These are phyloP conservation scores for Steinernema scapterisci DNA, from an alignment of 2,888 invertebrate genomes.

Conservation along the genomic window DNA sequence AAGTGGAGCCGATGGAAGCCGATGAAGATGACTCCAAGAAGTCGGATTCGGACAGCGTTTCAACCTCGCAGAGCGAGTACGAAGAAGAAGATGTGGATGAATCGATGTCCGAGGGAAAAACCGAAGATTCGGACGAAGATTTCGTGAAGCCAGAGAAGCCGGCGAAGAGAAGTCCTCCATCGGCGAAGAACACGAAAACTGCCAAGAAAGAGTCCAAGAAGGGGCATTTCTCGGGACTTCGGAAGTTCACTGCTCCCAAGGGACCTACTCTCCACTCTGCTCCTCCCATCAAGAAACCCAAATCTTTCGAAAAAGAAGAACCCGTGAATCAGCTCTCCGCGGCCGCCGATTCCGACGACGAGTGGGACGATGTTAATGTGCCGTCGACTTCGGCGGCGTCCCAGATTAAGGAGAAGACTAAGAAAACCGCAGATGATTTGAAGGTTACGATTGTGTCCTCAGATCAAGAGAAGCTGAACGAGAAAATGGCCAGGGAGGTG, in stretches of 20 bases:
- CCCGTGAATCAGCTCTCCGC: background rate
- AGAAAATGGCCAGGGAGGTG: background rate
- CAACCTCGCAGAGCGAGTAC: background rate
- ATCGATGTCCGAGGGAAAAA: background rate
- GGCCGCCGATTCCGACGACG: background rate
- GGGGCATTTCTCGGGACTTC: background rate
- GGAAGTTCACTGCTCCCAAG: background rate
- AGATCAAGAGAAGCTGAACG: background rate
- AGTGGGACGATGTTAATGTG: background rate
- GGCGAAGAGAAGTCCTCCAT: too few species aligned
- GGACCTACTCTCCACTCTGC: background rate
- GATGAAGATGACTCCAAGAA: background rate
- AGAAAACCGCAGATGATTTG: background rate
- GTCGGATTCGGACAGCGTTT: background rate
- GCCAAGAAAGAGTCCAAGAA: background rate
- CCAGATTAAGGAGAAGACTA: background rate
- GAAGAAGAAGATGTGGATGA: background rate
- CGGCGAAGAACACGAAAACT: background rate
- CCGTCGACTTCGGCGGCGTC: background rate
- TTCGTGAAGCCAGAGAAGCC: background rate
- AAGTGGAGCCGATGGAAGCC: background rate
- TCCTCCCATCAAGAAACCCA: background rate
- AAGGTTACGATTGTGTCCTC: slow-evolving; percentile 8
- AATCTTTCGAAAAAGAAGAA: background rate
- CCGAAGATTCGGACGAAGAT: background rate